Evolutionary conservation across 2,113 vertebrate species (phyloP).

Genomic region (Odocoileus virginianus): DNA sequence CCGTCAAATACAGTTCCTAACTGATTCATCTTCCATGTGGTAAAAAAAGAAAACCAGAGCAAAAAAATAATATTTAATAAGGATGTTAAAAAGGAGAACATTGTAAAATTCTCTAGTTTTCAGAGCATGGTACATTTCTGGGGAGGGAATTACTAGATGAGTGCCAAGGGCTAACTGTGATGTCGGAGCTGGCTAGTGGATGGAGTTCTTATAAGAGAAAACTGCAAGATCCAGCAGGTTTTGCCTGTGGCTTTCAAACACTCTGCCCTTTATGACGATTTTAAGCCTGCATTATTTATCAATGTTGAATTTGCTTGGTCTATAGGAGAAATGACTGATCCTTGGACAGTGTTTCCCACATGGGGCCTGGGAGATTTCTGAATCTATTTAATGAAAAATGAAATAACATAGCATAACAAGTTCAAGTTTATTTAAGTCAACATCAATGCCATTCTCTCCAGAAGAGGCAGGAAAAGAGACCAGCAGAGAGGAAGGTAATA

Average conservation of each 20-base stretch:
- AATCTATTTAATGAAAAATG: conserved; percentile 37
- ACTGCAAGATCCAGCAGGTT: background rate
- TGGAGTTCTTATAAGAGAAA: background rate
- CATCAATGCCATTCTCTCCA: conserved; percentile 35
- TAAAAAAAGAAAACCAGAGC: background rate
- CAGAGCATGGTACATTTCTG: background rate
- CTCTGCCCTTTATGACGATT: conserved; percentile 1
- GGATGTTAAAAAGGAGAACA: background rate
- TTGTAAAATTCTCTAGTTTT: background rate
- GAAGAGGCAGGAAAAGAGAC: conserved; percentile 36
- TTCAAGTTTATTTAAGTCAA: conserved; percentile 20
- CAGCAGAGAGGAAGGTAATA: conserved; percentile 48
- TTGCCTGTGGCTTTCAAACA: conserved; percentile 24
- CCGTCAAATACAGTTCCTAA: background rate
- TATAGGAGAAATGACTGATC: conserved; percentile 21
- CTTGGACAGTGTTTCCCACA: background rate
- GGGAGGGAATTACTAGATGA: background rate
- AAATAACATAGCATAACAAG: conserved; percentile 12
- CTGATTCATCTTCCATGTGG: background rate
- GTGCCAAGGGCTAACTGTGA: background rate
- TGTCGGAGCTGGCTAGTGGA: background rate
- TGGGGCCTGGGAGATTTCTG: background rate
- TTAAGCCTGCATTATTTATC: conserved; percentile 46
- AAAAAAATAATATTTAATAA: background rate
- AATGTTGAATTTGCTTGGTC: background rate